Base-by-base conservation (phyloP, 2,797 vertebrate species). In the Tragopan temminckii region DNA sequence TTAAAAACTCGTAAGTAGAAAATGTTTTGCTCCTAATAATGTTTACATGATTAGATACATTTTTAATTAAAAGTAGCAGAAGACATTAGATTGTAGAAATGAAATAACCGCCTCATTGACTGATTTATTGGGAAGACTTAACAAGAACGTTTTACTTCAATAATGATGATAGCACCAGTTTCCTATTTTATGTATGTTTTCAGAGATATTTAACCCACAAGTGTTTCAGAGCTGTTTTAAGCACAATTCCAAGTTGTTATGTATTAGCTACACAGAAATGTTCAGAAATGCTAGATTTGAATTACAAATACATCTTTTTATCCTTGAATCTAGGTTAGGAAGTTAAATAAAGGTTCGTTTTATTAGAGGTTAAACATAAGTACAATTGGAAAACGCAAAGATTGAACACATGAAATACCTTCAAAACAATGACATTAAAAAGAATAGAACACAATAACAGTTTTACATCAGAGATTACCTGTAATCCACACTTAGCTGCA, bases 41-140 rank as follows among this genome's bases (percentile, higher is more conserved):
- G 25, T 86, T 90, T 90, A 94, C 88, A 74, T 93, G 94, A 95
- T 96, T 88, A 93, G 85, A 80, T 93, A 75, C 58, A 82, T 89
- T 93, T 94, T 92, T 86, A 92, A 89, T 94, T 93, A 83, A 94
- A 94, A 95, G 77, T 90, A 90, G 74, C 85, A 91, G 85, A 80
- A 80, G 59, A 85, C 35, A 81, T 96, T 94, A 93, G 63, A 87
- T 94, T 80, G 84, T 64, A 81, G 77, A 81, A 92, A 93, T 93
- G 52, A 96, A 95, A 94, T 94, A 96, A 94, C 40, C 10, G 53
- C 85, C 71, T 92, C 92, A 94, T 92, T 95, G 91, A 81, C 78
- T 95, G 91, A 88, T 76, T 91, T 93, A 92, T 92, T 95, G 43
- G 78, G 81, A 95, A 91, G 82, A 93, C 72, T 88, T 89, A 92